These are phyloP conservation scores for Habrosyne pyritoides DNA, from an alignment of 2,888 invertebrate species.

Conservation along the genomic window DNA sequence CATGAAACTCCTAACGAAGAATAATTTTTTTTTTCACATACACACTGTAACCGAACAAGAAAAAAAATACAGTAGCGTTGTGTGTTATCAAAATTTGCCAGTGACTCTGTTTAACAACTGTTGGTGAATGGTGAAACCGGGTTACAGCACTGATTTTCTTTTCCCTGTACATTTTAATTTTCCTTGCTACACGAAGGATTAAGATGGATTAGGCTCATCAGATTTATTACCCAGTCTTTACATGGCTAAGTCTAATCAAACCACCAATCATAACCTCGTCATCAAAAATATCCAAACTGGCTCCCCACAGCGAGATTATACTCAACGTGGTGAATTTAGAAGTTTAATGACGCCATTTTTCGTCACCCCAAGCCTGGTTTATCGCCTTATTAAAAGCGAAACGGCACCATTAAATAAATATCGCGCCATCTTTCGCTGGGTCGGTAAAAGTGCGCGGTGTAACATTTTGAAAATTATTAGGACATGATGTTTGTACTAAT, in stretches of 20 bases:
- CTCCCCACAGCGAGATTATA: conserved; percentile 39
- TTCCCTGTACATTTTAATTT: too few relatives aligned
- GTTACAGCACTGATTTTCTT: too few relatives aligned
- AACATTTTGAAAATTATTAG: conserved; percentile 19
- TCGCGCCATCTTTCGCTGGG: conserved; percentile 37
- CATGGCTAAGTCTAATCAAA: background rate
- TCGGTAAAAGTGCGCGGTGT: conserved; percentile 15
- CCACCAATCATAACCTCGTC: conserved; percentile 10
- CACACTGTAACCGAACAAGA: too few relatives aligned
- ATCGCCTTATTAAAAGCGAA: conserved; percentile 64
- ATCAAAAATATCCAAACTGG: conserved; percentile 38
- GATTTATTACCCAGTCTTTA: background rate
- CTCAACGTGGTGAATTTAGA: conserved; percentile 49
- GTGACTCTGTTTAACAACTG: too few relatives aligned
- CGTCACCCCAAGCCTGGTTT: conserved; percentile 58
- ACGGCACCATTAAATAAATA: conserved; percentile 61
- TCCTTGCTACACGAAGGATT: too few relatives aligned
- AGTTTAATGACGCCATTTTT: conserved; percentile 69
- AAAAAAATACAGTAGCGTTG: too few relatives aligned
- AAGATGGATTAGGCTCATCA: too few relatives aligned
- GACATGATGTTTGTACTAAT: background rate
- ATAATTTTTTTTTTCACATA: too few relatives aligned
- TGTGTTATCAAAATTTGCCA: too few relatives aligned
- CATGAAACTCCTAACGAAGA: too few relatives aligned
- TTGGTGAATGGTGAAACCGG: too few relatives aligned